Evolutionary conservation across 2,888 invertebrate genomes (phyloP), one percentile per base, ranked within the genome.

Genomic region (Auanema freiburgensis): DNA sequence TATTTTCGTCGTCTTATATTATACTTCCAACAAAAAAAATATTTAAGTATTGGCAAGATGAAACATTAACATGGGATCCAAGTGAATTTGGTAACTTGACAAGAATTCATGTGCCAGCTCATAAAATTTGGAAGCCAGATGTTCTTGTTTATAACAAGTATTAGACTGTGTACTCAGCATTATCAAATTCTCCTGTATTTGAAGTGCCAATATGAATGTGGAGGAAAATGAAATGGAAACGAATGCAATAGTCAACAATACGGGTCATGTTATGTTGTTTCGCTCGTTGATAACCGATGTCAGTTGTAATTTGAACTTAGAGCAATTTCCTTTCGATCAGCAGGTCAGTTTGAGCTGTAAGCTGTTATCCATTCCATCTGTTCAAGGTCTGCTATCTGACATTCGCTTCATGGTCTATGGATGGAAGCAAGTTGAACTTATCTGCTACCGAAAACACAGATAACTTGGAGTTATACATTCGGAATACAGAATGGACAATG

Each of bases 121-220:
- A 72, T 12, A 77, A 76, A 63, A 71, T 82, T 16, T 82, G 81
- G 81, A 77, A 75, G 50, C 82, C 82, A 3, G 82, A 82, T 55
- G 77, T 82, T 12, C 53, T 81, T 12, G 80, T 82, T 14, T 82
- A 82, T 61, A 82, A 80, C 59, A 79, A 79, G 74, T 78, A 16
- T 49, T 65, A 59, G 3, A 3, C 8, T 16, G 1, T 14, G n/a
- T 21, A 2, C 24, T 21, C 16, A 10, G 10, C n/a, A 46, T 49
- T 21, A 23, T 11, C 41, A 21, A 51, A 18, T 49, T 57, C 24
- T 12, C 12, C 14, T 33, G 12, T 33, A 33, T 33, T 52, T 68
- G 67, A 62, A 79, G 78, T 49, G 81, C 81, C 1, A 77, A 80
- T 50, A 81, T 81, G 81, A 81, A 81, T 62, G 74, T 81, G 12